Evolutionary conservation across 2,797 vertebrate genomes (phyloP), one percentile per base, ranked within the genome.

Genomic region (Hozukius guyotensis): DNA sequence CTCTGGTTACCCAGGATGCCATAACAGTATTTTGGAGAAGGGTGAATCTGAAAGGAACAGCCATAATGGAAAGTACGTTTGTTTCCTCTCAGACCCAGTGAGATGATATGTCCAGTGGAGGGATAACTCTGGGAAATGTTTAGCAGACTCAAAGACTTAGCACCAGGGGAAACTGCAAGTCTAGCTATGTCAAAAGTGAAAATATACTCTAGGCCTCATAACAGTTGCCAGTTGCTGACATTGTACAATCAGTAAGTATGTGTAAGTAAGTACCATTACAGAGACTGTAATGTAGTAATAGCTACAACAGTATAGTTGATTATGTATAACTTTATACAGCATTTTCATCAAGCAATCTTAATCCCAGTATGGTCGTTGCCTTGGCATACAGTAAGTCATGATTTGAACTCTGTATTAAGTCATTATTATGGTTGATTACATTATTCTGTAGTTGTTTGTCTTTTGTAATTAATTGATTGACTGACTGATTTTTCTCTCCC

Each of bases 101-200:
- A 72, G 53, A 78, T 60, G 63, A 69, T 71, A 64, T 31, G 61
- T 77, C 72, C 18, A 34, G 49, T 63, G n/a, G 25, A 74, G 74
- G 64, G 66, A 68, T 60, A 73, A 64, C 20, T 46, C 24, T 20
- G 74, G 25, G 60, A 75, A 71, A 70, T 65, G 59, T 70, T 56
- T 42, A 49, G 61, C 63, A 71, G 29, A 69, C 27, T n/a, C 49
- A 65, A 46, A 68, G 22, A 61, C n/a, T 31, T 1, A 11, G 49
- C 42, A 27, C 9, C 2, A 24, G 52, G 20, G 64, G 57, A 56
- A 29, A 68, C 52, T 34, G 25, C 27, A 1, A n/a, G 24, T 49
- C 31, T 12, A 53, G 24, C n/a, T 53, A 4, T 56, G n/a, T 38
- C 29, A 61, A 52, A 70, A 52, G 1, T 18, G 7, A 53, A 22